phyloP scores from a whole-genome alignment of 1,140 invertebrate species.

The Delia radicum region DNA sequence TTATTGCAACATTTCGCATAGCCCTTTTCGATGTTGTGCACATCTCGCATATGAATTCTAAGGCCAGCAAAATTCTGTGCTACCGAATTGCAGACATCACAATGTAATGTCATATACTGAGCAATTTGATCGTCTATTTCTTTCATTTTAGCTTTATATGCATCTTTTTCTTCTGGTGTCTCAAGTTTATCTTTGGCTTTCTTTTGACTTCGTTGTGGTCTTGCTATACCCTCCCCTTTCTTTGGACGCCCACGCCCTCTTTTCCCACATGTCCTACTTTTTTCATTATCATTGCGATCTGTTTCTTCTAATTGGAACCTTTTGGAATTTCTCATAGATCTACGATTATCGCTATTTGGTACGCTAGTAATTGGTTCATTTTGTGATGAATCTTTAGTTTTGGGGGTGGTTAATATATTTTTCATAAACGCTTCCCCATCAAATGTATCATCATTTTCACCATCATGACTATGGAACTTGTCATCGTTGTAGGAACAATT shows the following conservation, averaged over 20 bases:
- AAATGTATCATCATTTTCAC: background rate
- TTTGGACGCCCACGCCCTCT: background rate
- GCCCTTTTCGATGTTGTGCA: background rate
- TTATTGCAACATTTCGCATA: constrained; percentile 13
- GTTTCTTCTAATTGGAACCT: background rate
- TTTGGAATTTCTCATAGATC: background rate
- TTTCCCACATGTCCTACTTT: background rate
- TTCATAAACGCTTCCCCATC: constrained; percentile 10
- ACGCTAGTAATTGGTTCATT: too few species aligned
- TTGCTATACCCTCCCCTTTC: background rate
- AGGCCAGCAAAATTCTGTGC: background rate
- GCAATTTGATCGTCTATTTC: background rate
- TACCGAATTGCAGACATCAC: background rate
- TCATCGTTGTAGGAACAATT: background rate
- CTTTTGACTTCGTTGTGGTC: background rate
- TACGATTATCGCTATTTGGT: background rate
- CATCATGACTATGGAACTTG: background rate
- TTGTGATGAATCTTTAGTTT: background rate
- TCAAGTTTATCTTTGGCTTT: background rate
- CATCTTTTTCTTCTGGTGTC: background rate
- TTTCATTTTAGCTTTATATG: background rate
- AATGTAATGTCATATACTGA: background rate
- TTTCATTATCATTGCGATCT: background rate
- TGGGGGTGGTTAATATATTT: background rate
- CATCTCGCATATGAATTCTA: background rate